Percentiles rank a stretch among this genome's conserved stretches.
phyloP scores from a whole-genome alignment of 2,113 vertebrate species.

The Rallus limicola region DNA sequence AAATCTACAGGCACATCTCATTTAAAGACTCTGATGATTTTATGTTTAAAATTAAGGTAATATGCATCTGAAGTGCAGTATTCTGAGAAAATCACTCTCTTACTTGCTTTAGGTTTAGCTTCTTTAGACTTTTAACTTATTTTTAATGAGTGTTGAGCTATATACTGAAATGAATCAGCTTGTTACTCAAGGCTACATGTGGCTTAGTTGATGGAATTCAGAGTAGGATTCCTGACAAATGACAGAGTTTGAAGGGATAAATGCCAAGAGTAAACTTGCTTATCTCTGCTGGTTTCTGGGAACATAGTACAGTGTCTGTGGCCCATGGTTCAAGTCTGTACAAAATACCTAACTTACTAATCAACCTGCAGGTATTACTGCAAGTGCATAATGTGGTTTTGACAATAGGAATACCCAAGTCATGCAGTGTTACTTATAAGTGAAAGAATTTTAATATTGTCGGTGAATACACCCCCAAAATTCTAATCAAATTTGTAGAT shows the following conservation, averaged over 20 bases:
- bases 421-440: background rate
- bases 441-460: background rate
- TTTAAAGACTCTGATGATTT: slow-evolving; percentile 3
- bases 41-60: slow-evolving; percentile 9
- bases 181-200: background rate
- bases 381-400: background rate
- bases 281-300: background rate
- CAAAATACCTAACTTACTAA: background rate
- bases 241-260: background rate
- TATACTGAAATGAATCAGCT: background rate
- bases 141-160: background rate
- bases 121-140: background rate
- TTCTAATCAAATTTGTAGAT: background rate
- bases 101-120: background rate
- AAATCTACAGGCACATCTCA: background rate
- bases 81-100: background rate
- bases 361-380: background rate
- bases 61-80: background rate
- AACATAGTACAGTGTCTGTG: background rate
- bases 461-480: background rate
- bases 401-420: background rate
- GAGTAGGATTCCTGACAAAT: background rate
- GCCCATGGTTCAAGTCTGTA: background rate
- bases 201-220: background rate
- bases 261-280: background rate